Base-by-base conservation (phyloP, 2,113 vertebrate genomes). In the Sebastes schlegelii region DNA sequence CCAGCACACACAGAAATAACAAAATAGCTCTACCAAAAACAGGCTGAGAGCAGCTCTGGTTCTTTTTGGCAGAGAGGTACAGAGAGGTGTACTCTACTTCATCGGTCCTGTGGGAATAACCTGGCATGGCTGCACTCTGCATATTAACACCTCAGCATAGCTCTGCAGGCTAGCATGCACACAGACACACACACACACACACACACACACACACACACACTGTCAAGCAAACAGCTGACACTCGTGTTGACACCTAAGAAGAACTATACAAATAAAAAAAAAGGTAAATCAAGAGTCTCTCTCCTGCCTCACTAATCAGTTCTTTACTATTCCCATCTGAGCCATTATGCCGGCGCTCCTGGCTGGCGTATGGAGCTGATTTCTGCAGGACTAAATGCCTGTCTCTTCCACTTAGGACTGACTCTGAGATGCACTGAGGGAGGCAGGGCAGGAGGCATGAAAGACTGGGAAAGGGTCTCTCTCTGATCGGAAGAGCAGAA, bases 371-470 rank as follows among this genome's bases (percentile, higher is more conserved):
- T 84, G 81, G 79, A 85, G 82, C 77, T 63, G 82, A 86, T 89
- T 87, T 78, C 80, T 79, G 83, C 78, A 64, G 57, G 12, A 90
- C 88, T 89, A 89, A 89, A 90, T 84, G 77, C 66, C 82, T 86
- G 85, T 90, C 91, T 89, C 64, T 91, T 68, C 81, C 87, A 80
- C 74, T 88, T 77, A 87, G 60, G 40, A 48, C 78, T 2, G 60
- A 73, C 63, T 82, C 66, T 64, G 58, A 63, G 75, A 45, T 77
- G 48, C 67, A 74, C 43, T 49, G 70, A 86, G 58, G 21, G 67
- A 70, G 55, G 48, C 71, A 72, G 6, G 16, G 65, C 17, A 43
- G 17, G 61, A 64, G 52, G 55, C 69, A 63, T 26, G 23, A 42
- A 76, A 13, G 42, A 12, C 16, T 73, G 57, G n/a, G 26, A 69